These are phyloP conservation scores for Serrognathus titanus DNA, from an alignment of 2,888 invertebrate genomes.

Conservation along the genomic window DNA sequence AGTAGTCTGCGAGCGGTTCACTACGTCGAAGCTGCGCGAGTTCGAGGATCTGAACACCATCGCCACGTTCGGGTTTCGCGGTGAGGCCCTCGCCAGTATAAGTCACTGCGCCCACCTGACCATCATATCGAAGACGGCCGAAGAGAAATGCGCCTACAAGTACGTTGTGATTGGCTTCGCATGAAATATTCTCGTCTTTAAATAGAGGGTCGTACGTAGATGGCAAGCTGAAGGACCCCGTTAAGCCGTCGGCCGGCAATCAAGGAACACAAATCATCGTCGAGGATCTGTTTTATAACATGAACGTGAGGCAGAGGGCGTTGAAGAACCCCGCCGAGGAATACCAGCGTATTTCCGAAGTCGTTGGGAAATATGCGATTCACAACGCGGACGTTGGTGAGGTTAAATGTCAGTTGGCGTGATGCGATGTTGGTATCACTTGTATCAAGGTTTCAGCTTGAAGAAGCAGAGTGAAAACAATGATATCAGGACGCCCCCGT, in stretches of 20 bases:
- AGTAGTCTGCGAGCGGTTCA: conserved; percentile 95
- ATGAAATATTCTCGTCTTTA: not conserved
- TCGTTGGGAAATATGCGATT: conserved; percentile 85
- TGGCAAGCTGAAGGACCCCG: conserved; percentile 72
- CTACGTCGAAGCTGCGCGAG: conserved; percentile 88
- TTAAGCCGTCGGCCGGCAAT: conserved; percentile 88
- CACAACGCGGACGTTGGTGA: conserved; percentile 73
- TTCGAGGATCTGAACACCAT: conserved; percentile 89
- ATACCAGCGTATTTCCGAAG: conserved; percentile 76
- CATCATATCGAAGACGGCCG: conserved; percentile 82
- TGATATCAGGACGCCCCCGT: conserved; percentile 67
- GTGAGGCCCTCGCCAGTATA: conserved; percentile 96
- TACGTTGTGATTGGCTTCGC: conserved; percentile 45
- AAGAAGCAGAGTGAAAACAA: conserved; percentile 62
- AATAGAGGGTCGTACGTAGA: conserved; percentile 77
- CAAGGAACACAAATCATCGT: conserved; percentile 84
- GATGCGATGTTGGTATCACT: not conserved
- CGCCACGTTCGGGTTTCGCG: conserved; percentile 93
- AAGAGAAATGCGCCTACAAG: conserved; percentile 83
- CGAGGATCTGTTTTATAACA: conserved; percentile 94
- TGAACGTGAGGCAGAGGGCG: conserved; percentile 78
- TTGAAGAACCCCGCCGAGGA: conserved; percentile 81
- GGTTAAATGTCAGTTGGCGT: not conserved
- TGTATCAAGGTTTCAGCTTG: conserved; percentile 40
- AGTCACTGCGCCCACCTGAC: conserved; percentile 92